Base-by-base conservation (phyloP, 2,888 invertebrate genomes). In the Aporophyla lueneburgensis region DNA sequence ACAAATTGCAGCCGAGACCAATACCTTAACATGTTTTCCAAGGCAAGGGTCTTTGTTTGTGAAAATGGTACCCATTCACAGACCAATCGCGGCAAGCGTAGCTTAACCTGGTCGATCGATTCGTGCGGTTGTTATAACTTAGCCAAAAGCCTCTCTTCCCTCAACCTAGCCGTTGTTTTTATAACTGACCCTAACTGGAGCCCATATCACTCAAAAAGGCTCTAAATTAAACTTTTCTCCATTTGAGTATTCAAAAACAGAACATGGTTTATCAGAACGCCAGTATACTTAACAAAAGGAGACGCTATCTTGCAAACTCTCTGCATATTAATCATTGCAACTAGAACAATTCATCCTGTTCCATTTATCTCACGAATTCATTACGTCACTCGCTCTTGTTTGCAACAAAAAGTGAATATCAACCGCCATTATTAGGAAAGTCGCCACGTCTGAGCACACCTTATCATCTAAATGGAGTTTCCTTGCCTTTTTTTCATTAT, bases 401-500 rank as follows among this genome's bases (percentile, higher is more conserved):
- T 14, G 63, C 63, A 72, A 79, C 71, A 86, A 84, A 84, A 87
- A 83, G 46, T 77, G 68, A 46, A 24, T 56, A 76, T 77, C 74
- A 84, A 65, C 56, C 27, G 68, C 61, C 62, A 74, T 80, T 66
- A 80, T 71, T 74, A 80, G 73, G 74, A 80, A 78, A 73, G 78
- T 78, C 66, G 21, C 74, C 74, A 73, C 74, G 71, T 78, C 77
- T 79, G 65, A 59, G 62, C 76, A 71, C 78, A 83, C 74, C 84
- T 85, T 86, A 73, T 78, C 85, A 63, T 71, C 73, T 74, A 86
- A 82, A 86, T 83, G 79, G 84, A 81, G 83, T 88, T 79, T 81
- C 66, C 65, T 71, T 70, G 74, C 65, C 74, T 80, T 87, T 86
- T 86, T 88, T 86, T 87, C 88, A 87, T 90, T 88, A 88, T 89